Percentiles rank a stretch among this genome's conserved stretches.
phyloP scores from a whole-genome alignment of 2,113 vertebrate genomes.

The Melanerpes formicivorus region DNA sequence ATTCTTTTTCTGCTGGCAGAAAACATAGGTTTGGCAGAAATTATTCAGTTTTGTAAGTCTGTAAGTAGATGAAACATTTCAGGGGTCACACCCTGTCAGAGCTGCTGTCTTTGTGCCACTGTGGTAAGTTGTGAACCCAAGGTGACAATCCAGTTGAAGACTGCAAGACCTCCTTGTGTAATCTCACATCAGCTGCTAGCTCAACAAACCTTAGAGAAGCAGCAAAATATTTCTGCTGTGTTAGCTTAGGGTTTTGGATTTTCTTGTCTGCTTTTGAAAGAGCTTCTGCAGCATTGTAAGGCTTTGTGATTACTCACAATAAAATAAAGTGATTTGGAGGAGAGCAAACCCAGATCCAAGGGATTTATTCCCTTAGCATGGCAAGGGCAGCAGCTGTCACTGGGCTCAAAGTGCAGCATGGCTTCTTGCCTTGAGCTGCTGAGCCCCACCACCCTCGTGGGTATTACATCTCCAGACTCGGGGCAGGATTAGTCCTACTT shows the following conservation, averaged over 20 bases:
- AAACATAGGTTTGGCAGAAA: not conserved
- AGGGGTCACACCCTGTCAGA: not conserved
- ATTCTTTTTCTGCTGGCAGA: slow-evolving; percentile 69
- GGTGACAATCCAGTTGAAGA: slow-evolving; percentile 21
- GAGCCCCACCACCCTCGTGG: accelerated
- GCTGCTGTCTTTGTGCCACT: not conserved
- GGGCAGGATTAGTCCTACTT: not conserved
- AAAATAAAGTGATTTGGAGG: slow-evolving; percentile 62
- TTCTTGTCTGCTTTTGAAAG: not conserved
- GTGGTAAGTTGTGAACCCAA: slow-evolving; percentile 20
- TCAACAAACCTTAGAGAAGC: slow-evolving; percentile 25
- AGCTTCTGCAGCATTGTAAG: slow-evolving; percentile 42
- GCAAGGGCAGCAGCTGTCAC: not conserved
- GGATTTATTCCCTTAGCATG: not conserved
- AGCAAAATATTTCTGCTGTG: not conserved
- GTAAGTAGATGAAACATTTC: not conserved
- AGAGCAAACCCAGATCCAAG: not conserved
- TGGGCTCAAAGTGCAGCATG: not conserved
- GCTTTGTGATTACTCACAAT: slow-evolving; percentile 43
- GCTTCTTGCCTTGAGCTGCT: not conserved
- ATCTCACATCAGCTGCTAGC: not conserved
- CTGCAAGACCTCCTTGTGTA: slow-evolving; percentile 40
- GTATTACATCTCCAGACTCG: not conserved
- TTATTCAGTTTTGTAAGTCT: slow-evolving; percentile 42
- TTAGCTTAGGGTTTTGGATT: not conserved